Evolutionary conservation across 2,113 vertebrate genomes (phyloP).

Genomic region (Rhegmatorhina hoffmannsi): DNA sequence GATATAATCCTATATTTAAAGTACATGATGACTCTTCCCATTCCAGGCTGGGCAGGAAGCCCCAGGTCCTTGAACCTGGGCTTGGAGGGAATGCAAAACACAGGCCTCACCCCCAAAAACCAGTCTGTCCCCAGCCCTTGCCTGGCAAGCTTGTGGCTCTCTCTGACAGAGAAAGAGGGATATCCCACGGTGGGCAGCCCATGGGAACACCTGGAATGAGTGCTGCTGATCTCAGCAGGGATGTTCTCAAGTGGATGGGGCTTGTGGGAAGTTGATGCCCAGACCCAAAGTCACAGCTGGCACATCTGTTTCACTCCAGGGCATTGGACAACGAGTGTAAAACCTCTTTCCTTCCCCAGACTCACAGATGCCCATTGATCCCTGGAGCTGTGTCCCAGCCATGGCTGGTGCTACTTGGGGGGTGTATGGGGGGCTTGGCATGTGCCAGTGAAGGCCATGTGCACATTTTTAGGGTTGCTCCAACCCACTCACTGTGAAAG

Average conservation of each 20-base stretch:
- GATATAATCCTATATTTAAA: neutral
- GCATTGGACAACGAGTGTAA: neutral
- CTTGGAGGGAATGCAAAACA: neutral
- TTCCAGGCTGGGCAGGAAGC: neutral
- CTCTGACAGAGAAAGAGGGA: neutral
- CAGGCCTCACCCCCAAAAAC: neutral
- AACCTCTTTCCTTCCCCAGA: neutral
- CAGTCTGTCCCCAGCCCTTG: neutral
- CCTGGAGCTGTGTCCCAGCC: neutral
- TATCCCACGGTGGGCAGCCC: neutral
- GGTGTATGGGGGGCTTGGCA: neutral
- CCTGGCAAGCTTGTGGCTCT: neutral
- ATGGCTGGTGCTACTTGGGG: neutral
- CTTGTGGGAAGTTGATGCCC: neutral
- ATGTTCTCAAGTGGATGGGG: neutral
- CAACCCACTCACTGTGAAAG: neutral
- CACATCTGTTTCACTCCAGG: neutral
- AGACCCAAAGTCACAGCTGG: neutral
- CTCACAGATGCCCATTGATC: accelerated
- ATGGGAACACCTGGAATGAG: neutral
- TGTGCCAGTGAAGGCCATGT: neutral
- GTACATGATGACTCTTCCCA: neutral
- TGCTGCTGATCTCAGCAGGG: neutral
- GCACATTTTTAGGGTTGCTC: neutral
- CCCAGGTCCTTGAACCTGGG: neutral